Evolutionary conservation across 2,797 vertebrate species (phyloP), one percentile per base, ranked within the genome.

Genomic region (Coluber constrictor): DNA sequence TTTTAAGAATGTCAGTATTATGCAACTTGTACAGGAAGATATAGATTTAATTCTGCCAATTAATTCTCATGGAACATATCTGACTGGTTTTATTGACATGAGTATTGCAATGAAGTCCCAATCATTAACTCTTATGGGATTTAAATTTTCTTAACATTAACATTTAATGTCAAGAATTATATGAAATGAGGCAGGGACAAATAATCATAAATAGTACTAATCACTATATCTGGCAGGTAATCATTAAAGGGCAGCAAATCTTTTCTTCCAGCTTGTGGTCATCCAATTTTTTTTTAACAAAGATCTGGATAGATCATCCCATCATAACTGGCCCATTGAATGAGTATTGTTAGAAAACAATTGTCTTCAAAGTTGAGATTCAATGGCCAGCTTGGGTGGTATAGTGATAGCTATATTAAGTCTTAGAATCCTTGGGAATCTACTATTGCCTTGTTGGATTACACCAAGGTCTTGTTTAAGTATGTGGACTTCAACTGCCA

Each of bases 21-120:
- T 96, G 88, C 0, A 93, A 66, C 1, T 0, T 83, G 91, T 55
- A 32, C 7, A 11, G 88, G 25, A 92, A 55, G 89, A 90, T 92
- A 94, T 70, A 5, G 9, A 74, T 94, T 97, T 96, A 96, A 95
- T 93, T 94, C 95, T 74, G 94, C 94, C 95, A 96, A 95, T 96
- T 96, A 97, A 96, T 94, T 61, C 86, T 90, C 57, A 3, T 37
- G 91, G 29, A 89, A 16, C 0, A 94, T 94, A 93, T 93, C 51
- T 13, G 25, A 1, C 3, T 91, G 88, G 5, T 8, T 60, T 90
- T 88, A 56, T 89, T 93, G 0, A 0, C 92, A 15, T 61, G 20
- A 66, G 51, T 1, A 18, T 91, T 47, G 10, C 32, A 16, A 9
- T 92, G 20, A 5, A 12, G 4, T 63, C 15, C 1, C n/a, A 1